Conservation (phyloP, 2,888 invertebrate genomes). For the Hyalella azteca region DNA sequence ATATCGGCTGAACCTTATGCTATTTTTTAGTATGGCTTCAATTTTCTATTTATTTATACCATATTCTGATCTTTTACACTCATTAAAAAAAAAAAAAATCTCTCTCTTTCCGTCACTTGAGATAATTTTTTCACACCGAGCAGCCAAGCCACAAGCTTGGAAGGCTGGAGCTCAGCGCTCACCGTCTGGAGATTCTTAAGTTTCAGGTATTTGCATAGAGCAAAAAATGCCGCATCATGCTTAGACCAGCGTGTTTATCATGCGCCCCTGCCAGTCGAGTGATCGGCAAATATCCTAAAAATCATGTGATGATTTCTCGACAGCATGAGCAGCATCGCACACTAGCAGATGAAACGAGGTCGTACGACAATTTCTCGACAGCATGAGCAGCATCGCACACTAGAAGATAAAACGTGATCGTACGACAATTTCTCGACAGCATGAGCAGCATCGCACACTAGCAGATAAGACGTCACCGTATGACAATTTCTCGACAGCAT, state of each 20-base stretch:
- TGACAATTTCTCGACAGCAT: background rate
- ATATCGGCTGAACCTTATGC: no score
- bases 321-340: background rate
- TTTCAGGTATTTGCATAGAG: slow-evolving; percentile 28
- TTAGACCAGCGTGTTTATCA: slow-evolving; percentile 28
- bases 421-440: background rate
- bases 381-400: background rate
- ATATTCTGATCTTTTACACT: no score
- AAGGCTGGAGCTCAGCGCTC: no score
- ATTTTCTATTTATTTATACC: no score
- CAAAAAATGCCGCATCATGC: slow-evolving; percentile 36
- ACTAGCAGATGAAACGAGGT: no score
- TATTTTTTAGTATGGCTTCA: no score
- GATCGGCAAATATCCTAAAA: slow-evolving; percentile 29
- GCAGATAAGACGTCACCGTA: no score
- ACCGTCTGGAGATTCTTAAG: slow-evolving; percentile 14
- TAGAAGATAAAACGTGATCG: no score
- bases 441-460: background rate
- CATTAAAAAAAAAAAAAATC: no score
- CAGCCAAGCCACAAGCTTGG: no score
- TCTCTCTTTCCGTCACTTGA: no score
- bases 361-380: background rate
- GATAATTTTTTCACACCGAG: no score
- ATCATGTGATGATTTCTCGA: background rate
- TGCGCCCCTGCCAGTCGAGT: slow-evolving; percentile 20